Evolutionary conservation across 1,140 invertebrate genomes (phyloP), one percentile per base, ranked within the genome.

Genomic region (Dendroctonus ponderosae): DNA sequence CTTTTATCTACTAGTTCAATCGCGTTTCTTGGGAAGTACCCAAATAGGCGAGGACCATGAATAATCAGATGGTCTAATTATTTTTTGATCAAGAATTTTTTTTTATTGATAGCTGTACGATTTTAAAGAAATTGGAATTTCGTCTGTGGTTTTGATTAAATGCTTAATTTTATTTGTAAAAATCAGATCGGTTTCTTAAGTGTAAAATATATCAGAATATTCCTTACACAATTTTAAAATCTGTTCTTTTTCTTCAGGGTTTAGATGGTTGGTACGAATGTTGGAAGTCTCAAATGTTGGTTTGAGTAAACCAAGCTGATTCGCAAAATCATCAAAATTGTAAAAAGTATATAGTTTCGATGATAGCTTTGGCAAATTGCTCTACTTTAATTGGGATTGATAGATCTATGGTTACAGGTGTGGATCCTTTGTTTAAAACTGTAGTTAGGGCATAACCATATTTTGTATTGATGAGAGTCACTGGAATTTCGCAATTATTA

Each of bases 81-180:
- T 12, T 46, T 46, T 46, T 26, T 46, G 50, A 3, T 26, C 50
- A 1, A 75, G 48, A 70, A 76, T 71, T 59, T 70, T 68, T 7
- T 67, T n/a, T n/a, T n/a, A 69, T 9, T 75, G 76, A 54, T 74
- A 77, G 26, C 74, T 51, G 65, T 79, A 79, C 7, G 71, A 75
- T 62, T 72, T 78, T 65, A 57, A 78, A 72, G 39, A 74, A 54
- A 71, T 73, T 42, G 26, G 78, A 70, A 64, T 73, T 71, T 66
- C 50, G 46, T 66, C 57, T 14, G 63, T 63, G 5, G 76, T 77
- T 42, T 59, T 57, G 64, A 78, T 78, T 38, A 54, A 48, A 42
- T 78, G 75, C 64, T 77, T 67, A 9, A 73, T 53, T 38, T 56
- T 37, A 14, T 67, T 69, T 38, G 70, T 73, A 56, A 44, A 67